Evolutionary conservation across 2,797 vertebrate species (phyloP).

Genomic region (Acanthurus lineatus): DNA sequence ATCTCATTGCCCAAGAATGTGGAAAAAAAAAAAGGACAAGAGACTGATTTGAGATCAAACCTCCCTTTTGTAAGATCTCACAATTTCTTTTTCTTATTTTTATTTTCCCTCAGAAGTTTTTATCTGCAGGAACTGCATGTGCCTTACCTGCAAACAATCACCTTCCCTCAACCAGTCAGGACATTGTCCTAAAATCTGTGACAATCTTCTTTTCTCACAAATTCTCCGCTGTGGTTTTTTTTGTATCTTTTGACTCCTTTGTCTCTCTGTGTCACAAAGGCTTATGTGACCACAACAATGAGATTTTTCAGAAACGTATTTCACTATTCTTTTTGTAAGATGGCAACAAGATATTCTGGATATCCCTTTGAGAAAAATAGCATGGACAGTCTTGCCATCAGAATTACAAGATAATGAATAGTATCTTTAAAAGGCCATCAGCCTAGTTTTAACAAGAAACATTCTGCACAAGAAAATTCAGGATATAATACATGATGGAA

Average conservation of each 20-base stretch:
- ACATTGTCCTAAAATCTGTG: background rate
- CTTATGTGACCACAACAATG: slow-evolving; percentile 9
- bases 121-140: background rate
- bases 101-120: background rate
- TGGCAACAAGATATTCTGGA: background rate
- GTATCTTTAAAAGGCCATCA: background rate
- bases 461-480: background rate
- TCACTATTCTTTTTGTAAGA: slow-evolving; percentile 8
- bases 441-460: background rate
- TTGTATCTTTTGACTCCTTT: background rate
- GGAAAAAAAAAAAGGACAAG: slow-evolving; percentile 13
- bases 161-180: background rate
- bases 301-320: slow-evolving; percentile 14
- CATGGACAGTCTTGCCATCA: background rate
- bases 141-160: slow-evolving; percentile 8
- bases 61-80: slow-evolving; percentile 15
- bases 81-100: background rate
- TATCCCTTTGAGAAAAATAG: background rate
- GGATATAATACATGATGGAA: background rate
- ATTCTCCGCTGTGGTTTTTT: background rate
- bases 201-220: background rate
- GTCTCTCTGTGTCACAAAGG: background rate
- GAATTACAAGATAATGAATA: slow-evolving; percentile 7
- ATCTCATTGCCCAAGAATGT: slow-evolving; percentile 32
- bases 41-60: slow-evolving; percentile 28